These are phyloP conservation scores for Diaphora mendica DNA, from an alignment of 2,888 invertebrate genomes.

Conservation along the genomic window DNA sequence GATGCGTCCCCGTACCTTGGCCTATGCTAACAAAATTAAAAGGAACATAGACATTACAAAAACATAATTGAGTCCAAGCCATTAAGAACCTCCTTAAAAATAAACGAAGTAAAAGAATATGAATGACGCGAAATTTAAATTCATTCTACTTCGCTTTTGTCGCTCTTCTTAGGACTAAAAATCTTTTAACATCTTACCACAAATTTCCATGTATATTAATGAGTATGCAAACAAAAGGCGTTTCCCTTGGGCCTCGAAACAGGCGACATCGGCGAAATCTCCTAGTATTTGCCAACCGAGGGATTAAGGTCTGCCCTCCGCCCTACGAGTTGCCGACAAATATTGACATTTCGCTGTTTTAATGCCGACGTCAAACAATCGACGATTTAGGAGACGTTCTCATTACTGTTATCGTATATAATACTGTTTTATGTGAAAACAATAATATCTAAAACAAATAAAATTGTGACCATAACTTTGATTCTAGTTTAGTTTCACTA, in stretches of 20 bases:
- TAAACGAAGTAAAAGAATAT: background rate
- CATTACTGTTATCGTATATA: constrained; percentile 44
- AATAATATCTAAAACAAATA: background rate
- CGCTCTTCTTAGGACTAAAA: constrained; percentile 36
- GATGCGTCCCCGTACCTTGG: too few species aligned
- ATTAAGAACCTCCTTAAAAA: background rate
- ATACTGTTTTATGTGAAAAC: background rate
- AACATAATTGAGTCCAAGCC: background rate
- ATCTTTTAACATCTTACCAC: constrained; percentile 47
- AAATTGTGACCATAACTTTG: background rate
- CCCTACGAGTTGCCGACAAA: constrained; percentile 70
- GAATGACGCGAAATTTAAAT: constrained; percentile 26
- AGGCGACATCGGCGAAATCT: constrained; percentile 68
- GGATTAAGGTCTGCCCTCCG: constrained; percentile 76
- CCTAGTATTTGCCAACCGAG: constrained; percentile 75
- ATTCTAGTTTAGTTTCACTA: too few species aligned
- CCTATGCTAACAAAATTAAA: background rate
- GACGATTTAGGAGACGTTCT: constrained; percentile 71
- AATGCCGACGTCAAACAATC: constrained; percentile 86
- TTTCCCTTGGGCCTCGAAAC: constrained; percentile 53
- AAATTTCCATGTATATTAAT: constrained; percentile 69
- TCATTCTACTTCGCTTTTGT: constrained; percentile 20
- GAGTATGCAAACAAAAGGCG: constrained; percentile 67
- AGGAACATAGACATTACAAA: background rate
- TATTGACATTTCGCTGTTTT: constrained; percentile 85